phyloP scores from a whole-genome alignment of 1,140 invertebrate species.

The Bombus confusus region DNA sequence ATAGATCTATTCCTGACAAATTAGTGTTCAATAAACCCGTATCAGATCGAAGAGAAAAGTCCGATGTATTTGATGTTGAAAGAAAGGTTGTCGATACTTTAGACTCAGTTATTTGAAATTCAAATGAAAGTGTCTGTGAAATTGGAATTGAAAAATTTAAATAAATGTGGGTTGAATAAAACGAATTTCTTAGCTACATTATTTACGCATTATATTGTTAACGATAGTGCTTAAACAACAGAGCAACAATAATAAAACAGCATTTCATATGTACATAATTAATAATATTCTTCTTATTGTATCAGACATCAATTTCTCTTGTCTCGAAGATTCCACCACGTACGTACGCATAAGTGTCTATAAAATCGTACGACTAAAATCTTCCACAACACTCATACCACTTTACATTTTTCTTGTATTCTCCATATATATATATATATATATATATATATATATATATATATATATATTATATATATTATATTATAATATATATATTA shows the following conservation, averaged over 20 bases:
- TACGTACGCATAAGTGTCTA: constrained; percentile 8
- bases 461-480: no score
- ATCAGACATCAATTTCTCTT: constrained; percentile 44
- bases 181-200: constrained; percentile 35
- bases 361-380: constrained; percentile 50
- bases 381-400: constrained; percentile 23
- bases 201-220: constrained; percentile 70
- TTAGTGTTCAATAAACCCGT: background rate
- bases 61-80: no score
- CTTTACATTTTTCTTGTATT: background rate
- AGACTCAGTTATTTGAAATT: background rate
- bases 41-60: background rate
- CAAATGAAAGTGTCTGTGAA: background rate
- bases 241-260: constrained; percentile 76
- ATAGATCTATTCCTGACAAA: no score
- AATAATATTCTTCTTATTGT: constrained; percentile 58
- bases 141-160: background rate
- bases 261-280: constrained; percentile 78
- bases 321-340: constrained; percentile 1
- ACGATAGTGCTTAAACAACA: constrained; percentile 78
- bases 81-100: background rate
- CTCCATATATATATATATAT: background rate
- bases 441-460: background rate
- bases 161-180: constrained; percentile 9
- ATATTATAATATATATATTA: no score